phyloP scores from a whole-genome alignment of 2,888 invertebrate species.

The Pseudococcus viburni region DNA sequence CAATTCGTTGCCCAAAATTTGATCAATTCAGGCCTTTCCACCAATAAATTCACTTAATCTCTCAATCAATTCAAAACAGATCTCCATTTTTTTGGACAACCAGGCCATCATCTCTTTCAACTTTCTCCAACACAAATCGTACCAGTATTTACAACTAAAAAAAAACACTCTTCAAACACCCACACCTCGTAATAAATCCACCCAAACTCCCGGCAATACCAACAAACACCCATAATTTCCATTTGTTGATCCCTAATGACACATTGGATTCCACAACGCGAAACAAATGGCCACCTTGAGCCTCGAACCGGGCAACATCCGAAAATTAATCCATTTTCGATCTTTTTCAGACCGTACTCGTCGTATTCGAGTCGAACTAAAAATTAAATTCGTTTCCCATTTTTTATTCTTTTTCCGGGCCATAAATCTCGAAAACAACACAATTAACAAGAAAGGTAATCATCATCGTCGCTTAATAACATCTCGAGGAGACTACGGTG shows the following conservation, averaged over 20 bases:
- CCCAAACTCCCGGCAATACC: neutral
- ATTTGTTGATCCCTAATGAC: neutral
- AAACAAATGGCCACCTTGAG: neutral
- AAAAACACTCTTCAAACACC: too few species aligned
- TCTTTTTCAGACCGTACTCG: neutral
- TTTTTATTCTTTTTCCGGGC: neutral
- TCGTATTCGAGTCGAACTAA: neutral
- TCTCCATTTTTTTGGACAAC: too few species aligned
- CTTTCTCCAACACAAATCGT: too few species aligned
- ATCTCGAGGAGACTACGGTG: neutral
- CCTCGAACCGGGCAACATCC: neutral
- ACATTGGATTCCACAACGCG: neutral
- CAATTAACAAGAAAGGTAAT: constrained; percentile 19
- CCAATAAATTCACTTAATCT: too few species aligned
- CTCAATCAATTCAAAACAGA: too few species aligned
- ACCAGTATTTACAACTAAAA: too few species aligned
- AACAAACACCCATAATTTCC: neutral
- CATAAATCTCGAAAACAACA: constrained; percentile 38
- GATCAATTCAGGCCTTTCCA: too few species aligned
- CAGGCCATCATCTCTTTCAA: too few species aligned
- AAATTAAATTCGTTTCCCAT: neutral
- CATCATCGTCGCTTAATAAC: constrained; percentile 21
- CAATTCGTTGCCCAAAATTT: too few species aligned
- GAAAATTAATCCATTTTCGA: neutral
- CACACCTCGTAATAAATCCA: too few species aligned